These are phyloP conservation scores for Amphiprion clarkii DNA, from an alignment of 2,797 vertebrate species.

Conservation along the genomic window DNA sequence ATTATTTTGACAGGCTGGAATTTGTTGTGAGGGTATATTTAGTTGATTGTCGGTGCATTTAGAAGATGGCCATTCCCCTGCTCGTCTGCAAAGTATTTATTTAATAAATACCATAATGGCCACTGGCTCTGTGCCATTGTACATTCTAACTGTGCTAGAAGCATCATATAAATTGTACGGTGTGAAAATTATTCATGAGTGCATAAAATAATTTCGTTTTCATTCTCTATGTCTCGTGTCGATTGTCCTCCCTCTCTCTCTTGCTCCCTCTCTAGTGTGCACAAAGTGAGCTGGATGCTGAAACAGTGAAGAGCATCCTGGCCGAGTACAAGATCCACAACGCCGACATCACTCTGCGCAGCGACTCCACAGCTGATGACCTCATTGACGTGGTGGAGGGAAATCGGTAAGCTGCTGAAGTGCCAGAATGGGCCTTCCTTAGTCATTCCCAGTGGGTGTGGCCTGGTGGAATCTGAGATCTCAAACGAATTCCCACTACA, in stretches of 20 bases:
- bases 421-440: constrained; percentile 40
- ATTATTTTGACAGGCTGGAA: too few relatives aligned
- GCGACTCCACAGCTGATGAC: constrained; percentile 96
- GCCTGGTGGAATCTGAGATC: constrained; percentile 43
- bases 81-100: not conserved
- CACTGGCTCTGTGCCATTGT: not conserved
- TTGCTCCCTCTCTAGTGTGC: constrained; percentile 84
- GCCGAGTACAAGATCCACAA: constrained; percentile 99
- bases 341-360: constrained; percentile 95
- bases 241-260: not conserved
- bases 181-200: not conserved
- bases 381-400: constrained; percentile 99
- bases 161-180: not conserved
- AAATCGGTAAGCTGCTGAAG: constrained; percentile 89
- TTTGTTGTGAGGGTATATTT: too few relatives aligned
- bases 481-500: constrained; percentile 14
- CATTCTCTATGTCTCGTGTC: not conserved
- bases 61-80: not conserved
- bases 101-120: not conserved
- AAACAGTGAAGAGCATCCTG: constrained; percentile 97
- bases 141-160: not conserved
- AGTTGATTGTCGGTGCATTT: too few relatives aligned
- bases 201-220: not conserved
- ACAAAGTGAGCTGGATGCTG: constrained; percentile 92
- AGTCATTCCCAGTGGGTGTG: constrained; percentile 60